Evolutionary conservation across 1,140 invertebrate genomes (phyloP), one percentile per base, ranked within the genome.

Genomic region (Fopius arisanus): DNA sequence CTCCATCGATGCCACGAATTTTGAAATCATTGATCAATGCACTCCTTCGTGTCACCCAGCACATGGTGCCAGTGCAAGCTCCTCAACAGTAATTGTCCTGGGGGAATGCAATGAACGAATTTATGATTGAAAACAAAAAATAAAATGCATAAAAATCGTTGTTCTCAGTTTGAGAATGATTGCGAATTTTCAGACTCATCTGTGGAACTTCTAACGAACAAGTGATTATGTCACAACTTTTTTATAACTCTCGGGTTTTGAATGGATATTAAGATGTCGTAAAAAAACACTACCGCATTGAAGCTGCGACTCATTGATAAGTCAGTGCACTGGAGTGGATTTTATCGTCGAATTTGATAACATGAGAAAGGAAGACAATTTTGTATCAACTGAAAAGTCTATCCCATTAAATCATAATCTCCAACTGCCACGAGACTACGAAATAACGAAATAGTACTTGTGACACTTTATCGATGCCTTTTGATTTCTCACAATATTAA

Each of bases 31-130:
- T 87, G 31, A 82, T 87, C n/a, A 73, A 74, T 9, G 80, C 72
- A 70, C 37, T 88, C n/a, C 74, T 87, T 0, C 80, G 79, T 21
- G 43, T 87, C 9, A 84, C 83, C 28, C 82, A 82, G 76, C 82
- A 83, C 74, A 85, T 88, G 81, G 78, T 79, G 9, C 73, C 85
- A 37, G 78, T 86, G 70, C 84, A 82, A 37, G 33, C 33, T 37
- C 33, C 33, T 23, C 54, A 59, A 12, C 54, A 59, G 54, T 59
- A 59, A 59, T 7, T 19, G 9, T 51, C 2, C 12, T 26, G 10
- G 5, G 3, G 54, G 26, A 23, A 19, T 59, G 9, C 26, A 59
- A 19, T 59, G n/a, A 23, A 23, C 23, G 9, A 59, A 59, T 59
- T 59, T 59, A 14, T 19, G 10, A 59, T 59, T 59, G 9, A 59